Conservation (phyloP, 1,140 invertebrate species). For the Lepidotrigona ventralis region DNA sequence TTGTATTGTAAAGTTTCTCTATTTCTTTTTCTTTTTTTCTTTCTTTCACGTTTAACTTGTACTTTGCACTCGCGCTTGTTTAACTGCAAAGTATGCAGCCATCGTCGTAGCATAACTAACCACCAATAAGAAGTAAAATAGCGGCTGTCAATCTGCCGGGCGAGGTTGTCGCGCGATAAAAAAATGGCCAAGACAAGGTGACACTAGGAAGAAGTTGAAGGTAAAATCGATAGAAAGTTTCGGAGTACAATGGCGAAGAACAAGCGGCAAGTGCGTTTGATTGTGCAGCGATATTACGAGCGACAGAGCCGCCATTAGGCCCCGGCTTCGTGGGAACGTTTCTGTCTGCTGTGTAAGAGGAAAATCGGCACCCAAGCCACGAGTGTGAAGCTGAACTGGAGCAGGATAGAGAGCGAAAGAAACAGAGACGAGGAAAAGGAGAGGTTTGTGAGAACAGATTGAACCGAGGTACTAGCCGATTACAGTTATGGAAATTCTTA, state of each 20-base stretch:
- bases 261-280: slow-evolving; percentile 63
- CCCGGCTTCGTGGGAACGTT: slow-evolving; percentile 52
- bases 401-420: not conserved
- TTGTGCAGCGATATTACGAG: slow-evolving; percentile 65
- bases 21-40: too few species aligned
- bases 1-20: too few species aligned
- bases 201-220: slow-evolving; percentile 33
- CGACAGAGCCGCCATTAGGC: slow-evolving; percentile 62
- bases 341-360: slow-evolving; percentile 43
- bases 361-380: slow-evolving; percentile 19
- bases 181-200: not conserved
- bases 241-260: slow-evolving; percentile 64
- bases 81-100: not conserved
- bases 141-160: not conserved
- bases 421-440: not conserved
- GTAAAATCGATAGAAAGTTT: slow-evolving; percentile 66
- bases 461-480: slow-evolving; percentile 2
- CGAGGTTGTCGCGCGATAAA: not conserved
- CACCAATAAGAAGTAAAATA: not conserved
- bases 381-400: not conserved
- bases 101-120: not conserved
- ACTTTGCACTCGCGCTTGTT: too few species aligned
- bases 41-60: too few species aligned
- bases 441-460: not conserved
- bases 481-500: slow-evolving; percentile 56